Base-by-base conservation (phyloP, 2,888 invertebrate genomes). In the Xylophagus ater region DNA sequence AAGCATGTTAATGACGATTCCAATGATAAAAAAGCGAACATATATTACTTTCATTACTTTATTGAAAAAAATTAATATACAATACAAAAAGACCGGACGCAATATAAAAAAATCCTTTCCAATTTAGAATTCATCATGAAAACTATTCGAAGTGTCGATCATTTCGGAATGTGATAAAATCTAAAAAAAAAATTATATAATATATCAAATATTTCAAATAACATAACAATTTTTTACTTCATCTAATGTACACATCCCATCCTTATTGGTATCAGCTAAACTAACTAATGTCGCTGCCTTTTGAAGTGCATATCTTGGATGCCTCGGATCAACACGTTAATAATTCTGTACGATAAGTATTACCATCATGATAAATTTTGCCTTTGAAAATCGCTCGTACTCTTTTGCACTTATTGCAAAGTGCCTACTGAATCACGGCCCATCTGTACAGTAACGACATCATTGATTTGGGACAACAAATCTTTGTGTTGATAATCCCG, bases 301-400 rank as follows among this genome's bases (percentile, higher is more conserved):
- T 51, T 78, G 76, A 37, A 76, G 73, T 1, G 83, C 78, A 59
- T 84, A 81, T 9, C 81, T 65, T 4, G 81, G 80, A 59, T 84
- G 83, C 51, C 78, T 73, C 1, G 63, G 63, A 48, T 86, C 81
- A 17, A 85, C 78, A 58, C 57, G 78, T 76, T 52, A 81, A 55
- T 14, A 83, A 59, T 58, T 83, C 83, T 10, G 75, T 68, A 34
- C 78, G 65, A 53, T 80, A 78, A 1, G 82, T 82, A 51, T 70
- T 67, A n/a, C 81, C 81, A 58, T 86, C 78, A 37, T 73, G 70
- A 56, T 87, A n/a, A n/a, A n/a, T n/a, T n/a, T n/a, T n/a, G n/a
- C n/a, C n/a, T n/a, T n/a, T n/a, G n/a, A n/a, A n/a, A n/a, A n/a
- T n/a, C n/a, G n/a, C n/a, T n/a, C n/a, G n/a, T n/a, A n/a, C n/a